Evolutionary conservation across 2,797 vertebrate species (phyloP), one percentile per base, ranked within the genome.

Genomic region (Enteromius viviparus): DNA sequence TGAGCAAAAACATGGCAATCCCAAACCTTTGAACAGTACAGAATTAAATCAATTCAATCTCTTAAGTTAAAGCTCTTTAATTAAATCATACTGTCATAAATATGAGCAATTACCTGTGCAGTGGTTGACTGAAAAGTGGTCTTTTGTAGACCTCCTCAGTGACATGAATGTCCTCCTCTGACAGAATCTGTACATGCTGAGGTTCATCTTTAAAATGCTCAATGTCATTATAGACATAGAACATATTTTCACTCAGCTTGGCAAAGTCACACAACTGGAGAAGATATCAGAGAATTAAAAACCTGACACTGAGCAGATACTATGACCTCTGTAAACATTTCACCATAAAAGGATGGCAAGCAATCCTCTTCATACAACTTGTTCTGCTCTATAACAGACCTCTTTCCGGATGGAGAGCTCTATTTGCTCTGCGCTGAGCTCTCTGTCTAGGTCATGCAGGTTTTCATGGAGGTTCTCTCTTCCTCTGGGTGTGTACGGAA

Each of bases 381-480:
- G 11, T 64, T 40, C 23, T 47, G 34, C 10, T 84, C 10, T 79
- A 45, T 49, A 53, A 76, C 87, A 87, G 91, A 95, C 96, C 96
- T 97, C 96, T 87, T 95, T 96, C 76, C 93, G 93, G 88, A 97
- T 96, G 70, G 94, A 90, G 84, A 96, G 89, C 92, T 97, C 96
- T 85, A 96, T 76, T 87, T 86, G 92, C 85, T 96, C 95, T 0
- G 86, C 92, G 55, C 0, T 85, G 15, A 81, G 32, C 0, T 91
- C 89, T 0, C 64, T 90, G 19, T 89, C 91, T 2, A 92, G 86
- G 79, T 80, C 6, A 62, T 92, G 93, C 8, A 96, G 92, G 89
- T 96, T 97, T 87, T 96, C 95, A 0, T 93, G 94, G 4, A 97
- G 93, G 85, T 93, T 96, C 89, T 95, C 94, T 88, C 94, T 96